Evolutionary conservation across 2,113 vertebrate genomes (phyloP).

Genomic region (Meriones unguiculatus): DNA sequence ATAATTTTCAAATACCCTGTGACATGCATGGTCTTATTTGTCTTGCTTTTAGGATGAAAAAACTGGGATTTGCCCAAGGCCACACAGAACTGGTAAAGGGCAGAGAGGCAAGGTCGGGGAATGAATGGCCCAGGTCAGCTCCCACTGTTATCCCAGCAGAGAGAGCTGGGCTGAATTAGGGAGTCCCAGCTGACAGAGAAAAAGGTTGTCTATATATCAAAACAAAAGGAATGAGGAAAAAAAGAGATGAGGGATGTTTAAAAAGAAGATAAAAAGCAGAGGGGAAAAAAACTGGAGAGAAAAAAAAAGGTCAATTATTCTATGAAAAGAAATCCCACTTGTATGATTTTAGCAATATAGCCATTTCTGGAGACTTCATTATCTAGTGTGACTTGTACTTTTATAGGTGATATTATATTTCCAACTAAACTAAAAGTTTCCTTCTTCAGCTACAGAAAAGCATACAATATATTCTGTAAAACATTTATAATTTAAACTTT

Average conservation of each 20-base stretch:
- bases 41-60: constrained; percentile 8
- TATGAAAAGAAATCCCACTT: neutral
- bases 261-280: neutral
- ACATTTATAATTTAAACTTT: constrained; percentile 51
- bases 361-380: neutral
- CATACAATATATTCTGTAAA: neutral
- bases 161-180: neutral
- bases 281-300: neutral
- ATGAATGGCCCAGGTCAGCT: neutral
- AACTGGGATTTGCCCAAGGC: neutral
- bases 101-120: neutral
- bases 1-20: neutral
- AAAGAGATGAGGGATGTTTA: neutral
- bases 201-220: neutral
- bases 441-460: neutral
- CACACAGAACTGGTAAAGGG: neutral
- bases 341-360: constrained; percentile 1
- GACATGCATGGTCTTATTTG: neutral
- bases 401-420: constrained; percentile 39
- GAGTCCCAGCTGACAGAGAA: neutral
- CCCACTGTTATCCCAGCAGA: neutral
- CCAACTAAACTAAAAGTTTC: constrained; percentile 44
- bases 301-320: neutral
- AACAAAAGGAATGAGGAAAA: neutral
- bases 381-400: neutral